Evolutionary conservation across 2,113 vertebrate genomes (phyloP).

Genomic region (Prionailurus bengalensis): DNA sequence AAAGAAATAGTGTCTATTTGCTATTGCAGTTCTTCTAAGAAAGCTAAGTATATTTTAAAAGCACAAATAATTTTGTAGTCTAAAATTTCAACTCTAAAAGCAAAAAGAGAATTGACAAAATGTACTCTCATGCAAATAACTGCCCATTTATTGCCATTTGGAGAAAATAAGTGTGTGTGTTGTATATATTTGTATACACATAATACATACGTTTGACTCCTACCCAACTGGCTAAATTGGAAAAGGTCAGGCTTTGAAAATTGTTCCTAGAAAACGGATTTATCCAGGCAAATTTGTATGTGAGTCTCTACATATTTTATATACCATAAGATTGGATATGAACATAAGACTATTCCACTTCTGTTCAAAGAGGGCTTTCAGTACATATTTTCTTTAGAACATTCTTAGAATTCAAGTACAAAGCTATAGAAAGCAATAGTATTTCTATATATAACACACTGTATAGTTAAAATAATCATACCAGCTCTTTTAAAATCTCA

Average conservation of each 20-base stretch:
- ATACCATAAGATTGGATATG: not conserved
- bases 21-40: not conserved
- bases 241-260: conserved; percentile 20
- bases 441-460: not conserved
- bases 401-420: not conserved
- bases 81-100: conserved; percentile 35
- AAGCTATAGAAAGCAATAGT: not conserved
- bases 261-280: not conserved
- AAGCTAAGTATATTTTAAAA: conserved; percentile 28
- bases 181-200: no score
- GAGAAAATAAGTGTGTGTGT: not conserved
- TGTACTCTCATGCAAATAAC: not conserved
- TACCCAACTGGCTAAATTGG: not conserved
- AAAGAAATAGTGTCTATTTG: not conserved
- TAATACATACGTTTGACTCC: not conserved
- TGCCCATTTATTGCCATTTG: not conserved
- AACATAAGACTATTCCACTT: not conserved
- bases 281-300: not conserved
- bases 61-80: not conserved
- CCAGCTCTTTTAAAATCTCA: conserved; percentile 73
- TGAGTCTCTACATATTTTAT: conserved; percentile 24
- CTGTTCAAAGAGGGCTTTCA: conserved; percentile 4
- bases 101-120: not conserved
- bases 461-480: not conserved
- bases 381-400: not conserved